These are phyloP conservation scores for Hydroisotoma schaefferi DNA, from an alignment of 2,888 invertebrate species.

Conservation along the genomic window DNA sequence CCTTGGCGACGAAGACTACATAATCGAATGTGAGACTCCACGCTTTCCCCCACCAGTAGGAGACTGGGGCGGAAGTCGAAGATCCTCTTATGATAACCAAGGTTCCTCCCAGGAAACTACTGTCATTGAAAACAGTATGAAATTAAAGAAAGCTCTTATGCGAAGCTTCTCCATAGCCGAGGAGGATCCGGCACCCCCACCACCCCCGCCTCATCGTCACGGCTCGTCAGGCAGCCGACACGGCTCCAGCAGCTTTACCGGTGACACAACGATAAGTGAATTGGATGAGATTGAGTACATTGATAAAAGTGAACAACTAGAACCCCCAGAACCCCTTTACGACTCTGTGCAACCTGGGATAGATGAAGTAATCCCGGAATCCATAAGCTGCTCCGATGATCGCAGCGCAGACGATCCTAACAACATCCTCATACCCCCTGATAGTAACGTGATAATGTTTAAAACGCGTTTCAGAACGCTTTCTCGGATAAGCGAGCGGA, in stretches of 20 bases:
- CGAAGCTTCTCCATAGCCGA: constrained; percentile 12
- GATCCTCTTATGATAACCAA: constrained; percentile 3
- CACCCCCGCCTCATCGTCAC: constrained; percentile 4
- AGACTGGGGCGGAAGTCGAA: too few species aligned
- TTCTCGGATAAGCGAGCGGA: constrained; percentile 37
- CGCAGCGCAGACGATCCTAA: too few species aligned
- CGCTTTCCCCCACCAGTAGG: constrained; percentile 38
- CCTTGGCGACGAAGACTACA: constrained; percentile 30
- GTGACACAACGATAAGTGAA: background rate
- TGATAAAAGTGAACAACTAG: background rate
- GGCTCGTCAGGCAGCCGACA: background rate
- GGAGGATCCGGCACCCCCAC: constrained; percentile 14
- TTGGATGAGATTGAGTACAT: background rate
- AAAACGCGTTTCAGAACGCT: constrained; percentile 21
- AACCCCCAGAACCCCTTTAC: background rate
- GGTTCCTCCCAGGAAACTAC: background rate
- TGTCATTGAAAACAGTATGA: background rate
- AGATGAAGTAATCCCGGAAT: too few species aligned
- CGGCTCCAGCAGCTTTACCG: too few species aligned
- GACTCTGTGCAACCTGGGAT: too few species aligned
- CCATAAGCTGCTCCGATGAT: too few species aligned
- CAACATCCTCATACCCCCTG: background rate
- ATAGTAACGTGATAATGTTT: background rate
- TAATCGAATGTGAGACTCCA: constrained; percentile 33
- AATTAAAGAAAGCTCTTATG: constrained; percentile 13